These are phyloP conservation scores for Chymomyza amoena DNA, from an alignment of 2,888 invertebrate genomes.

Conservation along the genomic window DNA sequence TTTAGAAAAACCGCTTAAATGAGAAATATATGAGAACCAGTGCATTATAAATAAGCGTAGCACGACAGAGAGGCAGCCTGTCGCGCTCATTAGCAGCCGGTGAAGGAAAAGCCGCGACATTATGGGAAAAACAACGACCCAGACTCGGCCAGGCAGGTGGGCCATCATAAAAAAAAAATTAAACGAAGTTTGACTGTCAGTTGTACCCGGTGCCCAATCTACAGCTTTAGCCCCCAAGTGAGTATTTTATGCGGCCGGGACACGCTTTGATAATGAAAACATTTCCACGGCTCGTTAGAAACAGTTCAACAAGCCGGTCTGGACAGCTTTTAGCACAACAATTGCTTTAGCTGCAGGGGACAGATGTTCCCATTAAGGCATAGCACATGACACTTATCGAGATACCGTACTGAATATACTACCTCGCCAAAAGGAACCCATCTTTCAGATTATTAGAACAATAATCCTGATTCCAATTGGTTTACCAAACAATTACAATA, in stretches of 20 bases:
- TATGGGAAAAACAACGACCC: not conserved
- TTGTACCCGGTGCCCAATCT: not conserved
- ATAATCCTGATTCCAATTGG: too few relatives aligned
- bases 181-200: not conserved
- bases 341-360: not conserved
- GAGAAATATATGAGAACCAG: not conserved
- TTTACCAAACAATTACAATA: too few relatives aligned
- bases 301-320: not conserved
- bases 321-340: not conserved
- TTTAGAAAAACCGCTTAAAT: not conserved
- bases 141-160: slow-evolving; percentile 3
- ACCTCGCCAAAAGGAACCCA: too few relatives aligned
- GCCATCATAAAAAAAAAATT: not conserved
- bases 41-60: slow-evolving; percentile 48
- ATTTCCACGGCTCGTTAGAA: slow-evolving; percentile 28
- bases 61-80: slow-evolving; percentile 33
- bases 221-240: not conserved
- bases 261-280: slow-evolving; percentile 47
- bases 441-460: too few relatives aligned
- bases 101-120: not conserved
- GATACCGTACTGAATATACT: too few relatives aligned
- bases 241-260: slow-evolving; percentile 1
- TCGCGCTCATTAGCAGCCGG: slow-evolving; percentile 48
- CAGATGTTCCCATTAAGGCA: not conserved
- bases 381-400: too few relatives aligned